These are phyloP conservation scores for Agrochola circellaris DNA, from an alignment of 2,888 invertebrate species.

Conservation along the genomic window DNA sequence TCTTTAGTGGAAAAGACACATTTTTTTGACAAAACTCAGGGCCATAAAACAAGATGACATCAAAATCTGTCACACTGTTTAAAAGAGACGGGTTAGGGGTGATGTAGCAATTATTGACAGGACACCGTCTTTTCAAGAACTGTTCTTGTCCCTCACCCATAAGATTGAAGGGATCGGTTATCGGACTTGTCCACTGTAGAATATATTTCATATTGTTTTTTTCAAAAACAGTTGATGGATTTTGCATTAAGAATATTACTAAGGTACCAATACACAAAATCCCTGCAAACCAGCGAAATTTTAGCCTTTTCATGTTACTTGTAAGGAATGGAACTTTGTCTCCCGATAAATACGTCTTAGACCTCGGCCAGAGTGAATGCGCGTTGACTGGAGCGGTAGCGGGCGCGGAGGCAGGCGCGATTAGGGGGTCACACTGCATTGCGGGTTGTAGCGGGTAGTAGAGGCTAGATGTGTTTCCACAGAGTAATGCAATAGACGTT, in stretches of 20 bases:
- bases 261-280: background rate
- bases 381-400: background rate
- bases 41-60: conserved; percentile 24
- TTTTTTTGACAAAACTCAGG: conserved; percentile 26
- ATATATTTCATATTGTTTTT: conserved; percentile 20
- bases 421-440: background rate
- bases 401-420: background rate
- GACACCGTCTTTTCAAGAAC: conserved; percentile 21
- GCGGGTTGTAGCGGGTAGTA: background rate
- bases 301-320: background rate
- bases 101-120: conserved; percentile 19
- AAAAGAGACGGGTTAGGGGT: background rate
- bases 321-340: background rate
- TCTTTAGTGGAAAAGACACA: background rate
- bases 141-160: conserved; percentile 27
- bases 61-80: conserved; percentile 2
- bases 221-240: background rate
- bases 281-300: background rate
- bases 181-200: conserved; percentile 25
- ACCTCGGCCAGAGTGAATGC: background rate
- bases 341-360: background rate
- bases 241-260: background rate
- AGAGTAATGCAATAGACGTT: background rate
- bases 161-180: conserved; percentile 12
- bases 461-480: too few species aligned